Percentiles rank a stretch among this genome's conserved stretches.
Evolutionary conservation across 2,113 vertebrate genomes (phyloP).

Genomic region (Clarias magur): DNA sequence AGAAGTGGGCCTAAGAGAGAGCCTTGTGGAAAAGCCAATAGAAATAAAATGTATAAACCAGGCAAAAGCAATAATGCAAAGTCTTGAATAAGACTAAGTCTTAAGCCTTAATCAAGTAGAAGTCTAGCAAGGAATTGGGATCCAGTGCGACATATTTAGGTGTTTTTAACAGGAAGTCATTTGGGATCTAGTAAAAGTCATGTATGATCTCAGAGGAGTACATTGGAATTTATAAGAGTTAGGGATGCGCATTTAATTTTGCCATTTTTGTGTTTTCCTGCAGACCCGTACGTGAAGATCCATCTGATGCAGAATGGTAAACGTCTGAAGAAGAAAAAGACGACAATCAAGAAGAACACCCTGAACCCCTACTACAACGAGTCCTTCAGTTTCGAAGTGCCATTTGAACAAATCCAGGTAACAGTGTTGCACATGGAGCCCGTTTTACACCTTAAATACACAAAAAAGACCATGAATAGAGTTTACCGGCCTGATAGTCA

Average conservation of each 20-base stretch:
- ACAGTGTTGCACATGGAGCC: slow-evolving; percentile 15
- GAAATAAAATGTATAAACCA: no score
- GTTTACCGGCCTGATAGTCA: background rate
- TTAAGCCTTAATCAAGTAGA: no score
- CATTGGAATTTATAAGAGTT: background rate
- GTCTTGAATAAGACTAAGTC: no score
- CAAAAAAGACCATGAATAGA: background rate
- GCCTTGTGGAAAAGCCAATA: no score
- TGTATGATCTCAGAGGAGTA: background rate
- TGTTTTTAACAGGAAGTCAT: background rate
- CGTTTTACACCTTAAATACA: background rate
- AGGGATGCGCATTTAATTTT: background rate
- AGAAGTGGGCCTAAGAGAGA: no score
- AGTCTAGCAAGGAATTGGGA: no score
- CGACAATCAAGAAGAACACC: slow-evolving; percentile 99
- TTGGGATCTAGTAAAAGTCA: background rate
- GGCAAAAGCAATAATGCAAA: no score
- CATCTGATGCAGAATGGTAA: slow-evolving; percentile 99
- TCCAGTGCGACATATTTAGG: no score
- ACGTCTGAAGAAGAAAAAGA: slow-evolving; percentile 99
- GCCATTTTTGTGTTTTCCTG: background rate
- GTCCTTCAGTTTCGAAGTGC: slow-evolving; percentile 99
- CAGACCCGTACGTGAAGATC: slow-evolving; percentile 98
- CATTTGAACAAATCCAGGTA: slow-evolving; percentile 99
- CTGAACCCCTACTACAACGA: slow-evolving; percentile 99